These are phyloP conservation scores for Coleophora flavipennella DNA, from an alignment of 2,888 invertebrate species.

Conservation along the genomic window DNA sequence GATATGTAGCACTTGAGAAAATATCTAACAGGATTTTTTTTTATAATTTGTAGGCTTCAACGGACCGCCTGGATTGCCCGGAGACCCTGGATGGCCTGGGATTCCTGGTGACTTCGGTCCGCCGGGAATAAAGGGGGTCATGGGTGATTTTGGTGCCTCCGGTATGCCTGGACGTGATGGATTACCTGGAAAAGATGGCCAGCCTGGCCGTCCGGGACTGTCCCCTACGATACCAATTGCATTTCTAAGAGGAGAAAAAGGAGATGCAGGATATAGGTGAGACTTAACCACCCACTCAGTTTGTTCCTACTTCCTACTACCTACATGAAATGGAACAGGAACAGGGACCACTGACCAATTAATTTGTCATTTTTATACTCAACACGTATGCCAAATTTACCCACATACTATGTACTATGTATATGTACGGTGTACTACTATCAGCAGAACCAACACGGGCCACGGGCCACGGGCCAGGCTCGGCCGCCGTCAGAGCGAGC, in stretches of 20 bases:
- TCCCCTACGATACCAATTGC: slow-evolving; percentile 41
- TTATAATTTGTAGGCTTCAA: slow-evolving; percentile 49
- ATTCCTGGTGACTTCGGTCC: slow-evolving; percentile 35
- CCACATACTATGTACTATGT: too few relatives aligned
- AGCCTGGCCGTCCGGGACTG: slow-evolving; percentile 64
- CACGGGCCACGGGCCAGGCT: too few relatives aligned
- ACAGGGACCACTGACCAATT: too few relatives aligned
- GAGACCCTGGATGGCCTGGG: slow-evolving; percentile 53
- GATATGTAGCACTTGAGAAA: too few relatives aligned
- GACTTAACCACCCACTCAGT: neutral
- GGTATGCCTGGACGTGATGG: slow-evolving; percentile 66
- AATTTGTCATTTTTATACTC: too few relatives aligned
- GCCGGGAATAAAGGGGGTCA: slow-evolving; percentile 39
- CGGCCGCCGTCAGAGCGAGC: too few relatives aligned
- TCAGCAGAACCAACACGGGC: too few relatives aligned
- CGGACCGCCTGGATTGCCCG: slow-evolving; percentile 53
- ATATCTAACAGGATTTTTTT: too few relatives aligned
- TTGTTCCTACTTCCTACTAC: too few relatives aligned
- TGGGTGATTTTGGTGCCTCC: slow-evolving; percentile 57
- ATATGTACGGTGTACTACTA: too few relatives aligned
- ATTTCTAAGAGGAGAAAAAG: slow-evolving; percentile 60
- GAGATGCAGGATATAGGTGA: slow-evolving; percentile 57
- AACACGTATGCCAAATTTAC: too few relatives aligned
- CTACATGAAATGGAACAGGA: too few relatives aligned
- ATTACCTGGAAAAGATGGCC: slow-evolving; percentile 64